Conservation (phyloP, 2,797 vertebrate genomes). For the Dermochelys coriacea region DNA sequence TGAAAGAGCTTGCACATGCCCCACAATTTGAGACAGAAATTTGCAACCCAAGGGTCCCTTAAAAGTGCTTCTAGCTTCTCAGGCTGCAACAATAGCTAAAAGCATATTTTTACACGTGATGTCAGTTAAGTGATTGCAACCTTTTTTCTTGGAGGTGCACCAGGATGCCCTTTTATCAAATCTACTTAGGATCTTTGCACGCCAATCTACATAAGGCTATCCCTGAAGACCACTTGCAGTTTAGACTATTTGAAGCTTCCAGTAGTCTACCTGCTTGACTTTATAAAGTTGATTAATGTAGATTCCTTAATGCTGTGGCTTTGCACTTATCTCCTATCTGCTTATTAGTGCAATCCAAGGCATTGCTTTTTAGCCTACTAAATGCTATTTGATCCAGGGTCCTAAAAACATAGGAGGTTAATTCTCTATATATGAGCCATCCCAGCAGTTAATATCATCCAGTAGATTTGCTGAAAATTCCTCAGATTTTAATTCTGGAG, state of each 20-base stretch:
- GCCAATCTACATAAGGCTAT: neutral
- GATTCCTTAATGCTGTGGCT: rapidly evolving
- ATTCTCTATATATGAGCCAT: neutral
- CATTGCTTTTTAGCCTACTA: neutral
- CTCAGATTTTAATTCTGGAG: neutral
- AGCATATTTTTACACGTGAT: neutral
- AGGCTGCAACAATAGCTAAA: neutral
- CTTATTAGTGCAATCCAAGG: neutral
- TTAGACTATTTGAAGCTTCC: neutral
- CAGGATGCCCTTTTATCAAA: neutral
- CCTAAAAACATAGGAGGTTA: neutral
- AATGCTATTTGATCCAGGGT: neutral
- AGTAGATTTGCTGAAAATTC: neutral
- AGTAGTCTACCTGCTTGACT: neutral
- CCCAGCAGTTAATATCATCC: neutral
- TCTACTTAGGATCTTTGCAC: neutral
- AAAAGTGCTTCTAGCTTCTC: neutral
- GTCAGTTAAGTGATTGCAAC: neutral
- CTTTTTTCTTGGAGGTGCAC: neutral
- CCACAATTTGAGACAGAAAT: neutral
- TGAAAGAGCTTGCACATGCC: neutral
- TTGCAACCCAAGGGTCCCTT: neutral
- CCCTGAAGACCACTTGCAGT: neutral
- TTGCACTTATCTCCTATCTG: neutral
- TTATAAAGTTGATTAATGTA: neutral